These are phyloP conservation scores for Anodontia alba DNA, from an alignment of 2,888 invertebrate genomes.

Conservation along the genomic window DNA sequence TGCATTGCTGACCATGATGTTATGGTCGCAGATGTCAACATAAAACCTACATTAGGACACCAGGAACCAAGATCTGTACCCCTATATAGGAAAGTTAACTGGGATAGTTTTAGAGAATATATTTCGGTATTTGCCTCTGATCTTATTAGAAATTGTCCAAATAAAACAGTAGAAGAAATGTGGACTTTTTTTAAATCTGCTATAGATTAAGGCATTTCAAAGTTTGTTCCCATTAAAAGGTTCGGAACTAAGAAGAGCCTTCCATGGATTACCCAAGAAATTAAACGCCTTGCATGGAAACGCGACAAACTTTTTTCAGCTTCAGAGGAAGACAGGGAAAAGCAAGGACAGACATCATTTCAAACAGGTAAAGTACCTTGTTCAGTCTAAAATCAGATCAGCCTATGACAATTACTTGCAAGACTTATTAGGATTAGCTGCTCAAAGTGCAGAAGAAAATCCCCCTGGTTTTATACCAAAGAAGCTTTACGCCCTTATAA, in stretches of 20 bases:
- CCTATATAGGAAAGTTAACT: constrained; percentile 16
- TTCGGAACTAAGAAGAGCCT: constrained; percentile 6
- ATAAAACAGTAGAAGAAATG: not conserved
- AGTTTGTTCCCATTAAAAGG: constrained; percentile 25
- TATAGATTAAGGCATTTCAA: constrained; percentile 22
- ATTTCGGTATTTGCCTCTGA: not conserved
- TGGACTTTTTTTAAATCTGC: constrained; percentile 7
- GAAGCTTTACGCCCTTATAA: constrained; percentile 16
- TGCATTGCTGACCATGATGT: constrained; percentile 29
- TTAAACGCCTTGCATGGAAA: not conserved
- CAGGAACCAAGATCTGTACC: constrained; percentile 4
- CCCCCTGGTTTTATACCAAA: not conserved
- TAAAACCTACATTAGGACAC: not conserved
- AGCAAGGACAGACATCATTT: constrained; percentile 13
- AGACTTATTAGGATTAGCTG: not conserved
- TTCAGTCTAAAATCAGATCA: not conserved
- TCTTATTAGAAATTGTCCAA: not conserved
- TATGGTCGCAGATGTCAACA: constrained; percentile 3
- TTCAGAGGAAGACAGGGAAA: constrained; percentile 4
- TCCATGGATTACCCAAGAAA: constrained; percentile 4
- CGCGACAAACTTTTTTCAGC: constrained; percentile 3
- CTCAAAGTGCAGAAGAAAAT: not conserved
- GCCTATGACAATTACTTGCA: not conserved
- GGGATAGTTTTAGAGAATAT: constrained; percentile 16
- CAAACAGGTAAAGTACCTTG: not conserved